Conservation (phyloP, 1,140 invertebrate species). For the Cydia fagiglandana region DNA sequence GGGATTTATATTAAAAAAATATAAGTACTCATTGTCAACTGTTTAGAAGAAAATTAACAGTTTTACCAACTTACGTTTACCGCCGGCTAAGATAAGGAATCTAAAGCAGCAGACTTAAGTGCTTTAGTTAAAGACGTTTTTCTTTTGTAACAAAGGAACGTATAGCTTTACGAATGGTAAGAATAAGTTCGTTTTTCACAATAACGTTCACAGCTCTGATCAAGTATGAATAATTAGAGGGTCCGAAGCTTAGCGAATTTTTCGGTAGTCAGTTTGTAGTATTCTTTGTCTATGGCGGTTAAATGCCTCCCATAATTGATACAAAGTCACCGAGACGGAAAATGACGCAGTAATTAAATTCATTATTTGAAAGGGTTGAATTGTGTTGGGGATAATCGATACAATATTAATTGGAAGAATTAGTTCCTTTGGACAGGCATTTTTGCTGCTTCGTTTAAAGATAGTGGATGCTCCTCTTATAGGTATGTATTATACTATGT, state of each 20-base stretch:
- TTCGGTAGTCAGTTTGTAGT: constrained; percentile 40
- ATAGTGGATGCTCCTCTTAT: too few species aligned
- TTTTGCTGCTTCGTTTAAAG: background rate
- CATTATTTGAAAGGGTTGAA: constrained; percentile 5
- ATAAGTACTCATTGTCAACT: constrained; percentile 26
- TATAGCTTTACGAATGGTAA: background rate
- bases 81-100: background rate
- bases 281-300: constrained; percentile 14
- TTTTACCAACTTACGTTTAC: constrained; percentile 17
- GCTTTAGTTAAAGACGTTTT: background rate
- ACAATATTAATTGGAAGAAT: constrained; percentile 4
- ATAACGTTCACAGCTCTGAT: constrained; percentile 45
- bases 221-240: constrained; percentile 48
- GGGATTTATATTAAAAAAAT: constrained; percentile 23
- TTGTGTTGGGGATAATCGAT: background rate
- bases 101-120: background rate
- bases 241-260: constrained; percentile 43
- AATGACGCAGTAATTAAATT: constrained; percentile 39
- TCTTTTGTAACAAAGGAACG: background rate
- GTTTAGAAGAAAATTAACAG: constrained; percentile 31
- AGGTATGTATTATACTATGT: too few species aligned
- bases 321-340: constrained; percentile 46
- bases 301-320: constrained; percentile 33
- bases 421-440: background rate
- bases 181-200: constrained; percentile 4